Conservation (phyloP, 1,140 invertebrate species). For the Drosophila tropicalis region DNA sequence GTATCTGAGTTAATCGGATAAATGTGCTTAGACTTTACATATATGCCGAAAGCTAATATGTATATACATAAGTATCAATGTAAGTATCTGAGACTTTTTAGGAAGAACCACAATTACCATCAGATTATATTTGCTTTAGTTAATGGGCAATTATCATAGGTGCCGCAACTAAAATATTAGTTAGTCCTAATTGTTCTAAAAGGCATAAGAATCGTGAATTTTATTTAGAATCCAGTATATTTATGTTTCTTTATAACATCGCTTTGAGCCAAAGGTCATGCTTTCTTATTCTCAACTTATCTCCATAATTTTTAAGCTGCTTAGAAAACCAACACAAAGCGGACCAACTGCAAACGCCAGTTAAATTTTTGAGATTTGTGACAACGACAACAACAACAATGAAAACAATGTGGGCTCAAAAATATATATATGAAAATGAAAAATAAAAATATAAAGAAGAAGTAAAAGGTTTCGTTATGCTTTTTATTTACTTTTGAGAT, state of each 20-base stretch:
- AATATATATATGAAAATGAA: slow-evolving; percentile 16
- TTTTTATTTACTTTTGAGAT: slow-evolving; percentile 16
- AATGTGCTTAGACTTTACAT: no score
- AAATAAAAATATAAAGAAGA: slow-evolving; percentile 12
- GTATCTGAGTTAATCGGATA: no score
- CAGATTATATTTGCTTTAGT: no score
- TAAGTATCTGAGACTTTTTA: no score
- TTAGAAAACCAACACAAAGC: slow-evolving; percentile 29
- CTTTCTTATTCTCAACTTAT: slow-evolving; percentile 50
- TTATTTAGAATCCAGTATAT: slow-evolving; percentile 53
- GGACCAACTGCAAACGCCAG: not conserved
- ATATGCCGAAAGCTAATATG: no score
- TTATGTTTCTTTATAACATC: slow-evolving; percentile 50
- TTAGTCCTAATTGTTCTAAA: no score
- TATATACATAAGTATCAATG: no score
- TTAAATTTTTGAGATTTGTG: slow-evolving; percentile 15
- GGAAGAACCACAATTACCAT: no score
- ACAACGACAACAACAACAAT: no score
- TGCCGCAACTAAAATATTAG: no score
- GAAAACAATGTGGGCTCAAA: no score
- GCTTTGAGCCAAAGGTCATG: slow-evolving; percentile 20
- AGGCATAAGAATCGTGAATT: slow-evolving; percentile 8
- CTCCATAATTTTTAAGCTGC: slow-evolving; percentile 70
- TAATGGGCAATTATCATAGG: no score
- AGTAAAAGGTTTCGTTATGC: slow-evolving; percentile 11